Conservation (phyloP, 2,888 invertebrate species). For the Allolobophora icterica region DNA sequence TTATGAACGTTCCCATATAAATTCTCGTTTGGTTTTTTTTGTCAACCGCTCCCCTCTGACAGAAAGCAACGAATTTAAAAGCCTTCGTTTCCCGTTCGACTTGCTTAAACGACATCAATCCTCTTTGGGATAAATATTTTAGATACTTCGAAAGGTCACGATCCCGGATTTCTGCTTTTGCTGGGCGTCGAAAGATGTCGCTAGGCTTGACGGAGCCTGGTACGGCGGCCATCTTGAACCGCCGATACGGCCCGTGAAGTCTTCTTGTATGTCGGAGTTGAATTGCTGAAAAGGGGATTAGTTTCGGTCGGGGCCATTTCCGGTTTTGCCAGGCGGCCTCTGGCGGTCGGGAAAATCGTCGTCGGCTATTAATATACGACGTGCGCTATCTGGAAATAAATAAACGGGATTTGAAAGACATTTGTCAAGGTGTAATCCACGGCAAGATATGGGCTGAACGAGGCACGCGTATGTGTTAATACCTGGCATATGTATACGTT, state of each 20-base stretch:
- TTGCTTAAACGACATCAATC: not conserved
- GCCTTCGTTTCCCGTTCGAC: not conserved
- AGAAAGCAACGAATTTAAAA: not conserved
- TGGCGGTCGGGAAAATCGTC: not conserved
- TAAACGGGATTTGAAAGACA: constrained; percentile 7
- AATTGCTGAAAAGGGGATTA: constrained; percentile 9
- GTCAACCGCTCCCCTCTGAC: not conserved
- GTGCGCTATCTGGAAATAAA: not conserved
- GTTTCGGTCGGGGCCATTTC: not conserved
- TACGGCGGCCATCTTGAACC: not conserved
- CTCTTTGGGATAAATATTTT: not conserved
- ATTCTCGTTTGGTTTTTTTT: not conserved
- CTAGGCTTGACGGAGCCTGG: not conserved
- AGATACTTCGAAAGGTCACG: not conserved
- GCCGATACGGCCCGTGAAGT: not conserved
- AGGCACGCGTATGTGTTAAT: no score
- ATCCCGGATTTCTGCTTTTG: not conserved
- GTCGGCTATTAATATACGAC: not conserved
- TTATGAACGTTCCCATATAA: not conserved
- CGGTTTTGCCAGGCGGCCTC: not conserved
- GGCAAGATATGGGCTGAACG: not conserved
- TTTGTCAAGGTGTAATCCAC: not conserved
- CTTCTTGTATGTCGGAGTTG: not conserved
- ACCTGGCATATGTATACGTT: no score
- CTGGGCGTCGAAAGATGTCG: not conserved